Evolutionary conservation across 1,140 invertebrate species (phyloP).

Genomic region (Rhizoglyphus robini): DNA sequence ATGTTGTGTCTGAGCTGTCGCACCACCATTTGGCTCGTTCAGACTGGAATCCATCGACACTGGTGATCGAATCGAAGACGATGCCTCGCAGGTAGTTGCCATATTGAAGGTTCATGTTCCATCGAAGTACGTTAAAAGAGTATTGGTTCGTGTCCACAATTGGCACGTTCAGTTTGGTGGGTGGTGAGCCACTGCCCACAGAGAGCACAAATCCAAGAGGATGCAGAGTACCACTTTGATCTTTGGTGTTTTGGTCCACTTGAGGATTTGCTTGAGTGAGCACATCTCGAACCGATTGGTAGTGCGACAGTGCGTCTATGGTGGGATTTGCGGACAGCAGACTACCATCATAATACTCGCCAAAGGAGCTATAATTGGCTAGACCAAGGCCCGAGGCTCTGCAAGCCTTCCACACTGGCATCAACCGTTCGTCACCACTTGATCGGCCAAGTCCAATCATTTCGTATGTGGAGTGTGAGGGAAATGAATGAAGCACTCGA

Average conservation of each 20-base stretch:
- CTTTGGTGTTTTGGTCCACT: not conserved
- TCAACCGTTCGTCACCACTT: not conserved
- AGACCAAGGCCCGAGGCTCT: not conserved
- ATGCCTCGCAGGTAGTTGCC: too few species aligned
- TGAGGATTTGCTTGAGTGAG: not conserved
- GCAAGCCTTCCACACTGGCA: not conserved
- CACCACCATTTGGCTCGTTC: too few species aligned
- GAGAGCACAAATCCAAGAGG: not conserved
- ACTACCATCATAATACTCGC: not conserved
- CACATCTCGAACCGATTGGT: not conserved
- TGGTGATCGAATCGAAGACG: too few species aligned
- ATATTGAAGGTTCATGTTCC: too few species aligned
- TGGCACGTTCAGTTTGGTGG: not conserved
- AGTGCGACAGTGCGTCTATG: not conserved
- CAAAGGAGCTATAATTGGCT: not conserved
- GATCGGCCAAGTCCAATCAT: not conserved
- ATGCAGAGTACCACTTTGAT: not conserved
- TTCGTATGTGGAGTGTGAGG: not conserved
- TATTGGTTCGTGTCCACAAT: not conserved
- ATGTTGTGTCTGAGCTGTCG: too few species aligned
- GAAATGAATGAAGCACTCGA: not conserved
- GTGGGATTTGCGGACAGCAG: not conserved
- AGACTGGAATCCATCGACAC: too few species aligned
- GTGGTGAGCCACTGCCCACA: not conserved
- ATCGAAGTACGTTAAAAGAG: too few species aligned